Conservation (phyloP, 2,113 vertebrate genomes). For the Diadophis punctatus region DNA sequence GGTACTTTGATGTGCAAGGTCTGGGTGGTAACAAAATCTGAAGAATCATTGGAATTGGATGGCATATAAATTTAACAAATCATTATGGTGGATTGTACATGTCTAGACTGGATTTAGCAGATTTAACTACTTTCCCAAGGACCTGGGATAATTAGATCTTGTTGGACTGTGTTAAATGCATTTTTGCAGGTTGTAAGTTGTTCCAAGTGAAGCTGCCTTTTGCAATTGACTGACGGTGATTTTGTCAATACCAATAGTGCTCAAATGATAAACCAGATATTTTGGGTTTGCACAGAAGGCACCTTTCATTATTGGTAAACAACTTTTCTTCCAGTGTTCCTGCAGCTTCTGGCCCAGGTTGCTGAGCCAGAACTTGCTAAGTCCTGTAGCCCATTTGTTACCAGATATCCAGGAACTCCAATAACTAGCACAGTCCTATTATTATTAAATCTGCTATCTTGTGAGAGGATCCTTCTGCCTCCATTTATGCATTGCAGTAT, state of each 20-base stretch:
- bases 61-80: not conserved
- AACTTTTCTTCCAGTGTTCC: not conserved
- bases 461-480: not conserved
- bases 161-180: not conserved
- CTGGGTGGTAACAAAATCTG: not conserved
- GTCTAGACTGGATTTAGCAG: not conserved
- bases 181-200: not conserved
- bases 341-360: not conserved
- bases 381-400: not conserved
- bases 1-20: not conserved
- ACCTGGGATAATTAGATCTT: not conserved
- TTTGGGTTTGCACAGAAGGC: not conserved
- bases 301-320: not conserved
- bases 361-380: not conserved
- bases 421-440: not conserved
- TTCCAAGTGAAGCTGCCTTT: not conserved
- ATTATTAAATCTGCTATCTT: not conserved
- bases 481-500: not conserved
- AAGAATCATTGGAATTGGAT: not conserved
- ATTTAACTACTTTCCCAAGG: not conserved
- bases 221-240: not conserved
- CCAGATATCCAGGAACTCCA: not conserved
- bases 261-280: not conserved
- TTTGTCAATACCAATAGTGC: not conserved
- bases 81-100: not conserved